Evolutionary conservation across 2,888 invertebrate species (phyloP).

Genomic region (Hyppa rectilinea): DNA sequence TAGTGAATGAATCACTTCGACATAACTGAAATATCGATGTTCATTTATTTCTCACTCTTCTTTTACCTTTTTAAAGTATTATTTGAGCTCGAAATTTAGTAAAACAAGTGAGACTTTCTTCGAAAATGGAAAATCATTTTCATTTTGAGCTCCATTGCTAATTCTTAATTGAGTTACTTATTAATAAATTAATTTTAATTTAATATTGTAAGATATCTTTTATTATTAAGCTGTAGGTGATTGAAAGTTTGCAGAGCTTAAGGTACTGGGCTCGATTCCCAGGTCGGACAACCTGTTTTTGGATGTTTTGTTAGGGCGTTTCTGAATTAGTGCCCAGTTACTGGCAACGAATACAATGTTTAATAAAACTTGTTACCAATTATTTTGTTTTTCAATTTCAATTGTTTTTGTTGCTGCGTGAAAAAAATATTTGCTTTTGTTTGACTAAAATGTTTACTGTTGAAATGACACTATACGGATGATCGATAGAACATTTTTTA

Average conservation of each 20-base stretch:
- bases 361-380: constrained; percentile 25
- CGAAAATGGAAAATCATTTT: constrained; percentile 16
- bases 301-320: too few species aligned
- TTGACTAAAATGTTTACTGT: background rate
- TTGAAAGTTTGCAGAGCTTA: too few species aligned
- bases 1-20: background rate
- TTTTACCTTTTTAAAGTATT: constrained; percentile 4
- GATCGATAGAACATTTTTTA: background rate
- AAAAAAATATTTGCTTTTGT: too few species aligned
- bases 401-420: constrained; percentile 21
- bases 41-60: background rate
- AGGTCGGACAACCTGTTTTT: too few species aligned
- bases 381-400: constrained; percentile 23
- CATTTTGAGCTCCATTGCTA: background rate
- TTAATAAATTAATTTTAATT: background rate
- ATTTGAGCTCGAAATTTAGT: background rate
- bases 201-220: background rate
- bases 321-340: too few species aligned
- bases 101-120: background rate
- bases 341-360: constrained; percentile 1
- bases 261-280: too few species aligned
- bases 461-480: too few species aligned
- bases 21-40: background rate
- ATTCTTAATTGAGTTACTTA: background rate
- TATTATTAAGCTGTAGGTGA: background rate